These are phyloP conservation scores for Pseudorectes ferrugineus DNA, from an alignment of 2,113 vertebrate genomes.

Conservation along the genomic window DNA sequence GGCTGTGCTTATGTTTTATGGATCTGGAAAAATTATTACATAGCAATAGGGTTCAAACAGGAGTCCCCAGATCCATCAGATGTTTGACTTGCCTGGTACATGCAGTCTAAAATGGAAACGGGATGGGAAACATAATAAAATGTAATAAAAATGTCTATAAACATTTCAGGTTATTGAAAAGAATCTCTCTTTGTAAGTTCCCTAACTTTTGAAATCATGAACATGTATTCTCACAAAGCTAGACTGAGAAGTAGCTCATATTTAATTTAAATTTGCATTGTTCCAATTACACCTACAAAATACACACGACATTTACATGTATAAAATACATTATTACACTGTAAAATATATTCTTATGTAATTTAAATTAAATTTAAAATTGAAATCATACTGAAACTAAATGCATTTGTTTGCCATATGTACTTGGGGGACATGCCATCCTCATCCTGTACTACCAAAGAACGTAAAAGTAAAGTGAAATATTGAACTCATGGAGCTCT, in stretches of 20 bases:
- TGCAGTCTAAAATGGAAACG: not conserved
- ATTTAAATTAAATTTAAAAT: conserved; percentile 1
- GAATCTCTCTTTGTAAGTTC: not conserved
- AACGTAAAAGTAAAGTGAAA: not conserved
- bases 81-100: not conserved
- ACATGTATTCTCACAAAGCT: not conserved
- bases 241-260: not conserved
- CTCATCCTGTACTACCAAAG: not conserved
- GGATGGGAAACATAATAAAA: conserved; percentile 1
- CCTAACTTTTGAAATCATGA: not conserved
- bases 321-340: not conserved
- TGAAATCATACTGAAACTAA: not conserved
- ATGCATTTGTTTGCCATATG: not conserved
- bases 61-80: conserved; percentile 34
- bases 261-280: not conserved
- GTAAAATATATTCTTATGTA: not conserved
- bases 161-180: conserved; percentile 5
- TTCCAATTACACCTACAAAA: not conserved
- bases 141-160: conserved; percentile 13
- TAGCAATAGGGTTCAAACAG: conserved; percentile 35
- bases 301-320: not conserved
- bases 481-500: not conserved
- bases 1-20: conserved; percentile 4
- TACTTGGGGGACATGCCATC: not conserved
- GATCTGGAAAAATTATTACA: conserved; percentile 13